Evolutionary conservation across 2,797 vertebrate genomes (phyloP).

Genomic region (Eleutherodactylus coqui): DNA sequence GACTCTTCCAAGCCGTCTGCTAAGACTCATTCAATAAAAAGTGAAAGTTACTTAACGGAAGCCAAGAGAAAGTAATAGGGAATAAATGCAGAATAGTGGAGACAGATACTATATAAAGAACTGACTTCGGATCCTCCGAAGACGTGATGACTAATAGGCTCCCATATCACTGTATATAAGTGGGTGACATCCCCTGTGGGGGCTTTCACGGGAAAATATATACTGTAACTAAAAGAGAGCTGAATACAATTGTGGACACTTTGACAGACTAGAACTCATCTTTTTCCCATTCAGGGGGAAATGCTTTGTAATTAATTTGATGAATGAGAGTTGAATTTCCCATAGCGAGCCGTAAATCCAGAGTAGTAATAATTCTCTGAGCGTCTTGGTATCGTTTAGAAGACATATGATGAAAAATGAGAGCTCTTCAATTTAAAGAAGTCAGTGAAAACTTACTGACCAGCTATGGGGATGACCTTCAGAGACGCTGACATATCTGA

Average conservation of each 20-base stretch:
- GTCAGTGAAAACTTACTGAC: background rate
- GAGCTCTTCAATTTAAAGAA: background rate
- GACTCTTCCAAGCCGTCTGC: too few relatives aligned
- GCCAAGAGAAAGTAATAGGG: too few relatives aligned
- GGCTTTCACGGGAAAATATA: background rate
- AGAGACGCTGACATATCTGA: background rate
- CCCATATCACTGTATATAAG: background rate
- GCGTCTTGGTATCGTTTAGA: background rate
- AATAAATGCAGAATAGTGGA: too few relatives aligned
- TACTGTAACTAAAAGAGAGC: background rate
- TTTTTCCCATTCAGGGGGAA: background rate
- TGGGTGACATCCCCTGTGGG: background rate
- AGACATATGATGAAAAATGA: background rate
- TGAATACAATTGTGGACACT: background rate
- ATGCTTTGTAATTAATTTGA: slow-evolving; percentile 19
- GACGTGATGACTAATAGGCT: background rate
- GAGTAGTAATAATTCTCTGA: background rate
- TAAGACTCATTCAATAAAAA: too few relatives aligned
- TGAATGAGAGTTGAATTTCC: background rate
- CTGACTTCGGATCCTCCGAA: background rate
- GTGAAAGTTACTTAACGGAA: too few relatives aligned
- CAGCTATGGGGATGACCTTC: background rate
- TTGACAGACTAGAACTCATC: background rate
- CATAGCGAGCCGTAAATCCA: slow-evolving; percentile 1
- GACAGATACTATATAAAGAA: background rate